Conservation (phyloP, 1,140 invertebrate species). For the Tyrophagus putrescentiae region DNA sequence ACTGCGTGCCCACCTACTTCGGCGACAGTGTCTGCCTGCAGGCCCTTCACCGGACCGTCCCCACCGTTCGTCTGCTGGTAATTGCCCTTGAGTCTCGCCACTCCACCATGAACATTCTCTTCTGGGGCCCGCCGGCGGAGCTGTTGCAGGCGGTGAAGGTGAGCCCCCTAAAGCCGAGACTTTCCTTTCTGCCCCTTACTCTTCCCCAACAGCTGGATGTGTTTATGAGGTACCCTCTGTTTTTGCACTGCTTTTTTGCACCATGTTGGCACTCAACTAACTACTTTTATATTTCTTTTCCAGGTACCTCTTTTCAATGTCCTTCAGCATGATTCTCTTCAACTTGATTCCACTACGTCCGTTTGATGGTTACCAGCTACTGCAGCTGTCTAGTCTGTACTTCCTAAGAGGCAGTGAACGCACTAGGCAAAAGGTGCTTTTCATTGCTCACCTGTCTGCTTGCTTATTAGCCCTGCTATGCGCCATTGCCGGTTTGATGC, state of each 20-base stretch:
- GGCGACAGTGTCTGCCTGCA: background rate
- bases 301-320: background rate
- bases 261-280: too few relatives aligned
- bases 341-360: background rate
- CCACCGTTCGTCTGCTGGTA: background rate
- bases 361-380: slow-evolving; percentile 5
- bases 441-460: too few relatives aligned
- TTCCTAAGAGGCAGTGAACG: too few relatives aligned
- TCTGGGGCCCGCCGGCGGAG: slow-evolving; percentile 6
- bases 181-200: background rate
- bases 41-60: background rate
- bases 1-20: background rate
- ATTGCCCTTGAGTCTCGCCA: background rate
- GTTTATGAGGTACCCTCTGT: background rate
- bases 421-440: too few relatives aligned
- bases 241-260: background rate
- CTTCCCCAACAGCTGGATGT: background rate
- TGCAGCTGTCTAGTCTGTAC: too few relatives aligned
- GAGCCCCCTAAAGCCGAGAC: background rate
- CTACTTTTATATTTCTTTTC: background rate
- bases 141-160: background rate
- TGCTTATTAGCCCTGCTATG: too few relatives aligned
- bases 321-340: background rate
- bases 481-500: too few relatives aligned
- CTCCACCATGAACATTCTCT: background rate